phyloP scores from a whole-genome alignment of 2,888 invertebrate species.

The Hypolimnas misippus region DNA sequence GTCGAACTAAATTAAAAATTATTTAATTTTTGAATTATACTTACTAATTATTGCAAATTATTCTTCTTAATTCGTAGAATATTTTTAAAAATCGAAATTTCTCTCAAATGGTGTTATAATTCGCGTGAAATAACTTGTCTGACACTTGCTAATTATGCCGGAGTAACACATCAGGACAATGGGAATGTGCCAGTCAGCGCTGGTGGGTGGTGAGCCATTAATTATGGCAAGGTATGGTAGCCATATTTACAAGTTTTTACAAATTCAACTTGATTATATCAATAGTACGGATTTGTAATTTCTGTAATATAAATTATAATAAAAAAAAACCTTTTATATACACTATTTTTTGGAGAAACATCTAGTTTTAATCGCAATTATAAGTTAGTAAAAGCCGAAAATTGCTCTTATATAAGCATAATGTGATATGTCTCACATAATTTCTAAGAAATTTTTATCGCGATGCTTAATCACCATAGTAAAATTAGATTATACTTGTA shows the following conservation, averaged over 20 bases:
- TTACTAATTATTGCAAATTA: not conserved
- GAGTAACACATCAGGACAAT: constrained; percentile 62
- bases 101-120: constrained; percentile 63
- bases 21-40: not conserved
- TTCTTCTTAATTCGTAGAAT: not conserved
- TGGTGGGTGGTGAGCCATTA: constrained; percentile 13
- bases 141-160: constrained; percentile 65
- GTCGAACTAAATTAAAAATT: not conserved
- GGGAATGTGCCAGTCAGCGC: constrained; percentile 45
- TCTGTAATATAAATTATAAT: too few relatives aligned
- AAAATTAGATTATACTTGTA: too few relatives aligned
- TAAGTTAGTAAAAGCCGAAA: too few relatives aligned
- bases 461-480: too few relatives aligned
- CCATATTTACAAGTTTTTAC: not conserved
- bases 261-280: too few relatives aligned
- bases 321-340: too few relatives aligned
- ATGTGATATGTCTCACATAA: too few relatives aligned
- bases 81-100: constrained; percentile 8
- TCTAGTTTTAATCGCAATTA: too few relatives aligned
- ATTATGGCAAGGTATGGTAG: not conserved
- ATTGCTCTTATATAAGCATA: too few relatives aligned
- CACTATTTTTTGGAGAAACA: too few relatives aligned
- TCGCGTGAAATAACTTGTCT: constrained; percentile 73
- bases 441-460: too few relatives aligned
- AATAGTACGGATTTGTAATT: too few relatives aligned